phyloP scores from a whole-genome alignment of 2,888 invertebrate genomes.

The Serripes groenlandicus region DNA sequence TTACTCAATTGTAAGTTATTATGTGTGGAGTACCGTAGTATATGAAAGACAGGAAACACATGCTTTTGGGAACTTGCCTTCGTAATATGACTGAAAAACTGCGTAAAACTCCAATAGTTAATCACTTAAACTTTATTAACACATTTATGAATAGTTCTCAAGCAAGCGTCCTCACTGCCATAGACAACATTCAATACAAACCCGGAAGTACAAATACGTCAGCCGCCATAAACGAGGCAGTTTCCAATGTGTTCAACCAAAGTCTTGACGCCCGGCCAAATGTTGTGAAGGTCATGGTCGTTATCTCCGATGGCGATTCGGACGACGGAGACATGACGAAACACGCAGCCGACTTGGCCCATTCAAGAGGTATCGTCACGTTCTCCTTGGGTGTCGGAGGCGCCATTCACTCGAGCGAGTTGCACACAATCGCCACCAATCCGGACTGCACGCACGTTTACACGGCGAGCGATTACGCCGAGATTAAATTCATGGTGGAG shows the following conservation, averaged over 20 bases:
- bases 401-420: constrained; percentile 56
- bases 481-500: constrained; percentile 73
- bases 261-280: constrained; percentile 34
- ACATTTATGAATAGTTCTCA: constrained; percentile 22
- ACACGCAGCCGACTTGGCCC: constrained; percentile 65
- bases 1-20: too few relatives aligned
- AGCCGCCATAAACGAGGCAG: constrained; percentile 53
- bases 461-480: constrained; percentile 62
- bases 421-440: constrained; percentile 69
- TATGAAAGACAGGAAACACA: too few relatives aligned
- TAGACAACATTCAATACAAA: constrained; percentile 37
- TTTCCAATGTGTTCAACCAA: constrained; percentile 47
- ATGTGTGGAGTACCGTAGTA: too few relatives aligned
- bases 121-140: background rate
- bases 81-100: too few relatives aligned
- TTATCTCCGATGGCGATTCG: constrained; percentile 74
- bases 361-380: constrained; percentile 60
- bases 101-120: too few relatives aligned
- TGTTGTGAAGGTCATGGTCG: constrained; percentile 67
- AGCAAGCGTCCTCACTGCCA: constrained; percentile 45
- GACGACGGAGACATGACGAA: constrained; percentile 66
- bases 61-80: too few relatives aligned
- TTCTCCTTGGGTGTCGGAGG: constrained; percentile 77
- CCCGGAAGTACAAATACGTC: constrained; percentile 66
- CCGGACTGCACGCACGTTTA: constrained; percentile 76